phyloP scores from a whole-genome alignment of 2,888 invertebrate species.

The Morpho helenor region DNA sequence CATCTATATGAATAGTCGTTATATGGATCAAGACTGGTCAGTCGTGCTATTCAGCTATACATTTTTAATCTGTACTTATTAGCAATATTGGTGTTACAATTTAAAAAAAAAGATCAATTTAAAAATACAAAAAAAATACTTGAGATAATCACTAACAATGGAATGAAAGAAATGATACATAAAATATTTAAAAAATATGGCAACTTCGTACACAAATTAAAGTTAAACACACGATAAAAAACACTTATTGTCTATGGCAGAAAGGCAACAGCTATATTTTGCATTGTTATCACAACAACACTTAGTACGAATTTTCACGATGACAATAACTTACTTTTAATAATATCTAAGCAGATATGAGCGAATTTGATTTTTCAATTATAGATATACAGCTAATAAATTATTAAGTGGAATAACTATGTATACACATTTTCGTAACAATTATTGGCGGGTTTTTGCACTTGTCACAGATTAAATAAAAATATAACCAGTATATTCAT shows the following conservation, averaged over 20 bases:
- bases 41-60: conserved; percentile 27
- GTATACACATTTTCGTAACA: conserved; percentile 60
- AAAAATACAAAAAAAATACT: conserved; percentile 16
- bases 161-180: conserved; percentile 36
- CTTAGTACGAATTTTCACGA: conserved; percentile 17
- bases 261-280: conserved; percentile 27
- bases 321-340: conserved; percentile 27
- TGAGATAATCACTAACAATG: conserved; percentile 27
- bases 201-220: conserved; percentile 23
- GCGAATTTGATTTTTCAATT: conserved; percentile 54
- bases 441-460: conserved; percentile 36
- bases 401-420: conserved; percentile 48
- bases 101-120: conserved; percentile 15
- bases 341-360: conserved; percentile 72
- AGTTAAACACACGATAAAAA: conserved; percentile 24
- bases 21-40: conserved; percentile 21
- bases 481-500: not conserved
- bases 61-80: conserved; percentile 36
- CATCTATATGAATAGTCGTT: conserved; percentile 11
- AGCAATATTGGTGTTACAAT: conserved; percentile 46
- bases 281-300: conserved; percentile 14
- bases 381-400: conserved; percentile 45
- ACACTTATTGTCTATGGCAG: conserved; percentile 30
- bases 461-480: conserved; percentile 25
- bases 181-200: conserved; percentile 23